Evolutionary conservation across 2,888 invertebrate species (phyloP), one percentile per base, ranked within the genome.

Genomic region (Caenorhabditis virilis): DNA sequence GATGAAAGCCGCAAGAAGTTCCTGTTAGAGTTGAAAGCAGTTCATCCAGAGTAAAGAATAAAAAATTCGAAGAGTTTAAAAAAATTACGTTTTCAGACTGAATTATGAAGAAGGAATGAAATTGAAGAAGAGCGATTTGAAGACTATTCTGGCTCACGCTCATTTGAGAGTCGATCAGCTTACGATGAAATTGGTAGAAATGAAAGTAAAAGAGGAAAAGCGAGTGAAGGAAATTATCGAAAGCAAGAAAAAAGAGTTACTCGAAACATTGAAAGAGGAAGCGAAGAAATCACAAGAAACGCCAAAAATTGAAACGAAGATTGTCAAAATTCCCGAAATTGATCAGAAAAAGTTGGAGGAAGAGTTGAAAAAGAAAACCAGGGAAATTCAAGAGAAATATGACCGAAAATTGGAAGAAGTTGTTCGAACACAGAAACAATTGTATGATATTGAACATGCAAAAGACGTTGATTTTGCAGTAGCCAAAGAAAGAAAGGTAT

Each of bases 131-230:
- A 87, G 88, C 6, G 89, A 91, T 71, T 85, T 91, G 74, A 91
- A 91, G 84, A 85, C 91, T 27, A 89, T 92, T 79, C 88, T 92
- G 22, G 86, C 90, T 39, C 90, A 91, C 79, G 90, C 91, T 43
- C 91, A 90, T 79, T 87, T 89, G 30, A 89, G 90, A 58, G 51
- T 73, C 27, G 70, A 73, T 48, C 70, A 70, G 41, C 50, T 73
- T 11, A 61, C 46, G 20, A 52, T 62, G 33, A 56, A 68, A 26
- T 33, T 73, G 23, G 63, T 70, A 35, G 58, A 66, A 26, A 36
- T 47, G 36, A 68, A 70, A 35, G 54, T 69, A 22, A 36, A 38
- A 18, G 69, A 69, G 35, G 69, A 69, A 22, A 48, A 58, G 16
- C 61, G 61, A 16, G 35, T 69, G 9, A 36, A 53, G 15, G 15